A percentile compares a stretch with the other conserved stretches of the same genome.
Evolutionary conservation across 2,797 vertebrate genomes (phyloP).

Genomic region (Cercopithecus mitis): DNA sequence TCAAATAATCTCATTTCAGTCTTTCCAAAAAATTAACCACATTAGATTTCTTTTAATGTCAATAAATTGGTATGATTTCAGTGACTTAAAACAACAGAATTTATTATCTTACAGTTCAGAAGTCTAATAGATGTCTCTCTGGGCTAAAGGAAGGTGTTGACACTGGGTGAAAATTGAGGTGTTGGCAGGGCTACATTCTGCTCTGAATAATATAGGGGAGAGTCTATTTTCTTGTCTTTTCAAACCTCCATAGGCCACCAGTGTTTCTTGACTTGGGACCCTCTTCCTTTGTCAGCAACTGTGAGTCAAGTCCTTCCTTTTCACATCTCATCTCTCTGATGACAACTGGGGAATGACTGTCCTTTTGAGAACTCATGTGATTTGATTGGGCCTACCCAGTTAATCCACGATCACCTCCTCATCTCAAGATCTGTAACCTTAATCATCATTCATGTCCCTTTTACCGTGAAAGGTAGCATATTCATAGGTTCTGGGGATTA

Average conservation of each 20-base stretch:
- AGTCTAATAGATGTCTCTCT: neutral
- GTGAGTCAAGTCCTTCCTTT: neutral
- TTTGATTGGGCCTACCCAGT: neutral
- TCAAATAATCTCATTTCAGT: neutral
- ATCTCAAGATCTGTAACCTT: neutral
- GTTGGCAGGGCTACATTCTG: neutral
- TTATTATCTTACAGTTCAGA: neutral
- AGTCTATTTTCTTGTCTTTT: neutral
- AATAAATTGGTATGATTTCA: neutral
- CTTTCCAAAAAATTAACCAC: neutral
- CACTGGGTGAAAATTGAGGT: neutral
- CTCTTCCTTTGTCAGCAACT: neutral
- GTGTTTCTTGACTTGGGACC: neutral
- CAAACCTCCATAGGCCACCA: neutral
- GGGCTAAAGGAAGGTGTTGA: neutral
- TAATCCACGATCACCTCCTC: neutral
- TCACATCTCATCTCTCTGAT: neutral
- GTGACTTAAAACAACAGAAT: neutral
- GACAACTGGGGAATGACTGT: neutral
- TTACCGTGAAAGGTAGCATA: neutral
- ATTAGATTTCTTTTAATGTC: neutral
- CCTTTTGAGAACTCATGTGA: neutral
- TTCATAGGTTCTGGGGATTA: neutral
- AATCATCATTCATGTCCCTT: neutral
- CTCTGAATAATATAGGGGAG: neutral